Base-by-base conservation (phyloP, 1,140 invertebrate genomes). In the Meloidogyne hapla region DNA sequence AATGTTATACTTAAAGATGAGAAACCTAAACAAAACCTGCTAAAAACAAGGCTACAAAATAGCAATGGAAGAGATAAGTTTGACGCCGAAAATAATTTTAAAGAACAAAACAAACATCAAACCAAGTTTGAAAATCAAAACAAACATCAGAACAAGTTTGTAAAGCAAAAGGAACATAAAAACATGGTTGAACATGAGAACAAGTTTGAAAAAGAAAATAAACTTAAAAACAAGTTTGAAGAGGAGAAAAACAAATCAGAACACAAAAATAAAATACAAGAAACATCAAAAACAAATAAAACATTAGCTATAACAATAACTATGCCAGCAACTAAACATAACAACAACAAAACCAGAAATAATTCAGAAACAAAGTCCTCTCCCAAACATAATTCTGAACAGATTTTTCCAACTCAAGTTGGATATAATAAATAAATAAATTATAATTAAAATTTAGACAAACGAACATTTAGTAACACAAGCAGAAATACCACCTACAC, bases 401-500 rank as follows among this genome's bases (percentile, higher is more conserved):
- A 56, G n/a, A n/a, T 56, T 56, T 56, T 56, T n/a, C 48, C 48
- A 56, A 56, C 48, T 21, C 48, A 56, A 56, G 48, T 56, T 56
- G 18, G 18, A n/a, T n/a, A 56, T 6, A 56, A 21, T n/a, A 56
- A n/a, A 56, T n/a, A 56, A 56, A 56, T n/a, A n/a, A n/a, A 56
- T 56, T 56, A n/a, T n/a, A n/a, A 1, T 33, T 33, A 33, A n/a
- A 42, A 8, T n/a, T n/a, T n/a, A 56, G 48, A n/a, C 48, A 6
- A 56, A n/a, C n/a, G 48, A 56, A 56, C 18, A 6, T 4, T 56
- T 56, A 6, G 12, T 56, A n/a, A 56, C 48, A n/a, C 48, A 56
- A 56, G 48, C 48, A 6, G 48, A 56, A 56, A n/a, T n/a, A n/a
- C 48, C 48, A n/a, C 48, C 48, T n/a, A 56, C 48, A 18, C n/a